phyloP scores from a whole-genome alignment of 2,888 invertebrate species.

The Boloria euphrosyne region DNA sequence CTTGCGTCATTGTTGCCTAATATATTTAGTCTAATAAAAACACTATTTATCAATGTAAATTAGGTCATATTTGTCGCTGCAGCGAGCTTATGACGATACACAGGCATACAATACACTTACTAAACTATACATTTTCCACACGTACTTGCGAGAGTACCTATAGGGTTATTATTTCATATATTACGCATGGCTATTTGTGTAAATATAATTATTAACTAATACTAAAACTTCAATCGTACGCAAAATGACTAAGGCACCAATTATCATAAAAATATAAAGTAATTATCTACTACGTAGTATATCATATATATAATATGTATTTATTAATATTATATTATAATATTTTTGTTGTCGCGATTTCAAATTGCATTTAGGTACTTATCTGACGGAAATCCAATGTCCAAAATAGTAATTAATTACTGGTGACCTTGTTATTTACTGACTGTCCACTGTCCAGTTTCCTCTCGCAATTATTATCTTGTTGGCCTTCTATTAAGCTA shows the following conservation, averaged over 20 bases:
- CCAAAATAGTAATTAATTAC: conserved; percentile 42
- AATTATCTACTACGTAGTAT: too few species aligned
- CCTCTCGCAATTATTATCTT: conserved; percentile 41
- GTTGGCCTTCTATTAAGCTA: conserved; percentile 44
- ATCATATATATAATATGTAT: too few species aligned
- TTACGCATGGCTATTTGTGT: too few species aligned
- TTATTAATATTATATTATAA: not conserved
- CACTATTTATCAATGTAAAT: conserved; percentile 33
- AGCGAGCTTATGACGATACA: not conserved
- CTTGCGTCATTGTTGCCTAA: conserved; percentile 28
- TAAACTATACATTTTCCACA: too few species aligned
- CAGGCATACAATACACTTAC: too few species aligned
- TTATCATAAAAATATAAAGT: too few species aligned
- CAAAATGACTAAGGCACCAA: too few species aligned
- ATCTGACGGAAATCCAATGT: conserved; percentile 30
- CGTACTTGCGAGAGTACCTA: too few species aligned
- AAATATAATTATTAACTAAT: too few species aligned
- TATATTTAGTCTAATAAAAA: conserved; percentile 29
- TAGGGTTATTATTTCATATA: too few species aligned
- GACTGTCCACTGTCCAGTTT: conserved; percentile 24
- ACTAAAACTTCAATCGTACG: too few species aligned
- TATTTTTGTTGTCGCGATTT: not conserved
- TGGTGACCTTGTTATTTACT: conserved; percentile 44
- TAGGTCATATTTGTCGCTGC: conserved; percentile 33
- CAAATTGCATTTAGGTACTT: not conserved